A percentile compares a stretch with the other conserved stretches of the same genome.
Conservation (phyloP, 2,113 vertebrate genomes). For the Marmota monax region DNA sequence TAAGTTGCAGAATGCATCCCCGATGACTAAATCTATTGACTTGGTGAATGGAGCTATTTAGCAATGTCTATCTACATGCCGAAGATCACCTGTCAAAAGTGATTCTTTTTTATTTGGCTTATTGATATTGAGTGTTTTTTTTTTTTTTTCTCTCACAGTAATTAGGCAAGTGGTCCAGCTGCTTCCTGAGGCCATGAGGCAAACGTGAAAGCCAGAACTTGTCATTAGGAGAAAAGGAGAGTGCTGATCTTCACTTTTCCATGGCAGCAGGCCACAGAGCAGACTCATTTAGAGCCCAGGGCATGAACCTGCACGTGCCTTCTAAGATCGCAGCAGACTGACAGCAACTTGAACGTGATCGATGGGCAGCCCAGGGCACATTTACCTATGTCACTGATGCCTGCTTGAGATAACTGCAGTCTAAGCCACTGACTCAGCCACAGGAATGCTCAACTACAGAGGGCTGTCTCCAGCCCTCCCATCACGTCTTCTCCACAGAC, state of each 20-base stretch:
- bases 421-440: background rate
- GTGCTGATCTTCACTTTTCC: background rate
- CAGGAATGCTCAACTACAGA: background rate
- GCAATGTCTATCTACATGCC: background rate
- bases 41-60: background rate
- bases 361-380: background rate
- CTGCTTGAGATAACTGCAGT: background rate
- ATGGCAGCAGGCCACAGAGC: background rate
- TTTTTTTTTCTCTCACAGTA: background rate
- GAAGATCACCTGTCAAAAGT: background rate
- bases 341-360: constrained; percentile 23
- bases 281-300: background rate
- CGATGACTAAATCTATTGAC: background rate
- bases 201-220: background rate
- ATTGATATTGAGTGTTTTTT: background rate
- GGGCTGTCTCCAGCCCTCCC: no score
- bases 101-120: background rate
- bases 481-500: background rate
- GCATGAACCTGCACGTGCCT: background rate
- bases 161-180: background rate
- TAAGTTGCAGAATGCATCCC: background rate
- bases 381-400: background rate
- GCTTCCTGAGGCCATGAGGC: background rate
- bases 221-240: background rate
- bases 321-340: background rate